phyloP scores from a whole-genome alignment of 2,113 vertebrate genomes.

The Ailurus styani region DNA sequence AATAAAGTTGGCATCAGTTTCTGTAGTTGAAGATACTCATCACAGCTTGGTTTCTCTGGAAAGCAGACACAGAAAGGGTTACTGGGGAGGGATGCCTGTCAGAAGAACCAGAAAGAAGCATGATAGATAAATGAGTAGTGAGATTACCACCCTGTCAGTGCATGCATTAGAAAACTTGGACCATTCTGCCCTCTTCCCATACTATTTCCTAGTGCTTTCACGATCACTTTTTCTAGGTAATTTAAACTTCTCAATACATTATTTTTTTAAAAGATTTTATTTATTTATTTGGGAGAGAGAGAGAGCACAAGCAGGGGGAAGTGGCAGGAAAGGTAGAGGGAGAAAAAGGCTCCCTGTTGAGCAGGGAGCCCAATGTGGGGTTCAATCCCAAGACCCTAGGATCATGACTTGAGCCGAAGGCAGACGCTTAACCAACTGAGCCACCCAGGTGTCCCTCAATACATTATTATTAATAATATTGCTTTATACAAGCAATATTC shows the following conservation, averaged over 20 bases:
- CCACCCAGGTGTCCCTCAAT: not conserved
- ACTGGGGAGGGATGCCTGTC: not conserved
- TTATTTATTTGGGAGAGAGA: too few relatives aligned
- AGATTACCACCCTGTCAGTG: not conserved
- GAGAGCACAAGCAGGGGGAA: too few relatives aligned
- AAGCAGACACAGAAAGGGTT: not conserved
- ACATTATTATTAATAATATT: not conserved
- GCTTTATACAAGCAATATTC: not conserved
- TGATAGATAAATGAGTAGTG: not conserved
- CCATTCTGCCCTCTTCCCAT: not conserved
- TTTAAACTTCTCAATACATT: not conserved
- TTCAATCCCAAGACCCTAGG: too few relatives aligned
- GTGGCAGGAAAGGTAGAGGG: too few relatives aligned
- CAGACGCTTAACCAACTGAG: too few relatives aligned
- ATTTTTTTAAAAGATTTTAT: not conserved
- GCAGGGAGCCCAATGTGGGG: too few relatives aligned
- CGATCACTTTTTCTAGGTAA: not conserved
- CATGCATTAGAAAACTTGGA: not conserved
- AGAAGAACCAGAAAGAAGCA: not conserved
- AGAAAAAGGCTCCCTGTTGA: too few relatives aligned
- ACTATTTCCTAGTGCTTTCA: not conserved
- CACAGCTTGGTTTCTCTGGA: not conserved
- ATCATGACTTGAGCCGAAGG: too few relatives aligned
- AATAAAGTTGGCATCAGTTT: not conserved
- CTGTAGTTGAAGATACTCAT: not conserved